These are phyloP conservation scores for Platygyra sinensis DNA, from an alignment of 64 coral and sea anemone species.

Conservation along the genomic window DNA sequence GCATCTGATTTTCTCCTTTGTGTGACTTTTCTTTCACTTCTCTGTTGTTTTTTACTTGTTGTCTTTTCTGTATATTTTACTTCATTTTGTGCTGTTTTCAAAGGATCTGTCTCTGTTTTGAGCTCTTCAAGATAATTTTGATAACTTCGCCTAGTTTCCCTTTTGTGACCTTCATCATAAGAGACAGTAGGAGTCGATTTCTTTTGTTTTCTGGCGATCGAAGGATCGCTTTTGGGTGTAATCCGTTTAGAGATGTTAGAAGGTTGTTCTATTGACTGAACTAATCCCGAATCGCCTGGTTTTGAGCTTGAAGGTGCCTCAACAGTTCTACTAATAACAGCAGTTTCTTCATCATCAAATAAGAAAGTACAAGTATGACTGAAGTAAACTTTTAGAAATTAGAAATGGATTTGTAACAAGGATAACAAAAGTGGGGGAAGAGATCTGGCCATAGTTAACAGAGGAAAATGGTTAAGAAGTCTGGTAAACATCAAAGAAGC, in stretches of 20 bases:
- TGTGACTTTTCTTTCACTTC: not conserved
- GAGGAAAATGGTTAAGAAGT: no score
- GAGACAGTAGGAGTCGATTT: not conserved
- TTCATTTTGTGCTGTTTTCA: not conserved
- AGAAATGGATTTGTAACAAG: no score
- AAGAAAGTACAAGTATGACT: not conserved
- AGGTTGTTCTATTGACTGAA: not conserved
- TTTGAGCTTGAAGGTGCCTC: slow-evolving; percentile 1
- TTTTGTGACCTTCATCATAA: slow-evolving; percentile 43
- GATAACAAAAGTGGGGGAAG: no score
- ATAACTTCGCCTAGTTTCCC: slow-evolving; percentile 40
- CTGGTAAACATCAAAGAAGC: no score
- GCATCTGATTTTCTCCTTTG: slow-evolving; percentile 1
- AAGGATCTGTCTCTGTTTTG: not conserved
- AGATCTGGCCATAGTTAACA: no score
- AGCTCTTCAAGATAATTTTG: not conserved
- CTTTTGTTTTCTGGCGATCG: not conserved
- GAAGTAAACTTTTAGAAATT: no score
- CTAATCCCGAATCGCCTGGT: not conserved
- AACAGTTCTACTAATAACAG: not conserved
- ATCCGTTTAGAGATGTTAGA: not conserved
- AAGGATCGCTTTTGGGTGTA: not conserved
- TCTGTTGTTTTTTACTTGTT: not conserved
- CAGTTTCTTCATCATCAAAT: slow-evolving; percentile 58
- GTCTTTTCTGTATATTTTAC: not conserved